These are phyloP conservation scores for Caranx melampygus DNA, from an alignment of 2,113 vertebrate genomes.

Conservation along the genomic window DNA sequence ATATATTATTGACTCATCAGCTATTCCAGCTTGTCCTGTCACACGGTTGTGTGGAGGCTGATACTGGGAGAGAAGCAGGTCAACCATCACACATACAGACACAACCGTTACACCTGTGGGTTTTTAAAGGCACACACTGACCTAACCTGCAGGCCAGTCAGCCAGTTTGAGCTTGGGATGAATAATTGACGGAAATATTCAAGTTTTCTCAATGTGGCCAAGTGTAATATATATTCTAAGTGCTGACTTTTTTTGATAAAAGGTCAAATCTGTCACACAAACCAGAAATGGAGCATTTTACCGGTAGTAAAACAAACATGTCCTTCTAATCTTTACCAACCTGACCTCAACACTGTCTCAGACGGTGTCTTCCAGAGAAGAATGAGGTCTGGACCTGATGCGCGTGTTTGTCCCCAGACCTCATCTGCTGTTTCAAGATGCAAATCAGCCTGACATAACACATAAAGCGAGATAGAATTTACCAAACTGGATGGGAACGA, in stretches of 20 bases:
- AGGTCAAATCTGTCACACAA: too few relatives aligned
- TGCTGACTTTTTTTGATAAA: too few relatives aligned
- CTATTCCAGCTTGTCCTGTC: neutral
- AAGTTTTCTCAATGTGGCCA: too few relatives aligned
- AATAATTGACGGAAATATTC: too few relatives aligned
- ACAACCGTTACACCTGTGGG: too few relatives aligned
- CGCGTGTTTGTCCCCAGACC: neutral
- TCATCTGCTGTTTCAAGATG: neutral
- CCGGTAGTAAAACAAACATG: neutral
- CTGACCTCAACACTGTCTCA: neutral
- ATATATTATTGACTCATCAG: neutral
- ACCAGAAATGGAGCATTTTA: too few relatives aligned
- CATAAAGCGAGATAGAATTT: neutral
- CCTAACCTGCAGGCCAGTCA: too few relatives aligned
- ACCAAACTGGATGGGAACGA: neutral
- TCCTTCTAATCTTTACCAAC: neutral
- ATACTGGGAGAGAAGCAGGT: too few relatives aligned
- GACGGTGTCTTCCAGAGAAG: neutral
- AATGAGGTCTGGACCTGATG: neutral
- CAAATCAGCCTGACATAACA: neutral
- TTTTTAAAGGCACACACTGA: too few relatives aligned
- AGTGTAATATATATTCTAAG: too few relatives aligned
- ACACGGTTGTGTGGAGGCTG: neutral
- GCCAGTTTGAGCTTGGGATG: too few relatives aligned
- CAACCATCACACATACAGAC: too few relatives aligned